These are phyloP conservation scores for Orchesella flavescens DNA, from an alignment of 2,888 invertebrate species.

Conservation along the genomic window DNA sequence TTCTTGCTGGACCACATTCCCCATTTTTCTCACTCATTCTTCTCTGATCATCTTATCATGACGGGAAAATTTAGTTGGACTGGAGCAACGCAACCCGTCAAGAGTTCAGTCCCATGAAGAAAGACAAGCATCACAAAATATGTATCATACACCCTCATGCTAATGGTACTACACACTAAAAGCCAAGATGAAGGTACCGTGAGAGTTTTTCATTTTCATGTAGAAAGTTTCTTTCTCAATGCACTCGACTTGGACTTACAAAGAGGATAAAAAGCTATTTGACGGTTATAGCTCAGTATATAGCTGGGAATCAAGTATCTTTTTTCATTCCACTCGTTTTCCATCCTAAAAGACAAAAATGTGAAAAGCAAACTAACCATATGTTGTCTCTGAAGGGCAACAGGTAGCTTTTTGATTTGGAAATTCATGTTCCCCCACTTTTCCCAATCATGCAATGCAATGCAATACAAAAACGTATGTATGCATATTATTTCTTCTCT, in stretches of 20 bases:
- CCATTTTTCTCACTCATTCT: slow-evolving; percentile 54
- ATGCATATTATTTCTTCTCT: neutral
- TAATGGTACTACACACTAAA: no score
- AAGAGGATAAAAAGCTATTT: neutral
- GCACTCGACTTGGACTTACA: no score
- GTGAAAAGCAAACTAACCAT: slow-evolving; percentile 39
- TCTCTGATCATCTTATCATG: slow-evolving; percentile 19
- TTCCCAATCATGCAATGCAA: slow-evolving; percentile 19
- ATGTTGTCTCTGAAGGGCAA: slow-evolving; percentile 46
- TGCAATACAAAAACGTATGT: neutral
- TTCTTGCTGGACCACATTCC: slow-evolving; percentile 55
- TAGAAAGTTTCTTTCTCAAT: no score
- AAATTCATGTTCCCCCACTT: slow-evolving; percentile 28
- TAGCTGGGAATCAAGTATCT: neutral
- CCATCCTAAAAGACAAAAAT: neutral
- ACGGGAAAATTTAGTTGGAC: slow-evolving; percentile 28
- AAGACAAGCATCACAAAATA: neutral
- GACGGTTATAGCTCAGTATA: neutral
- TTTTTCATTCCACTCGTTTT: neutral
- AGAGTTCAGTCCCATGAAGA: slow-evolving; percentile 8
- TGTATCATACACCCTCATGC: no score
- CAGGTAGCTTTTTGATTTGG: slow-evolving; percentile 44
- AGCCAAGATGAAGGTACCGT: slow-evolving; percentile 31
- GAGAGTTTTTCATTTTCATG: slow-evolving; percentile 36
- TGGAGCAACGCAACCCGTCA: slow-evolving; percentile 11